Percentiles rank a stretch among this genome's conserved stretches.
These are phyloP conservation scores for Carterocephalus palaemon DNA, from an alignment of 2,888 invertebrate species.

Conservation along the genomic window DNA sequence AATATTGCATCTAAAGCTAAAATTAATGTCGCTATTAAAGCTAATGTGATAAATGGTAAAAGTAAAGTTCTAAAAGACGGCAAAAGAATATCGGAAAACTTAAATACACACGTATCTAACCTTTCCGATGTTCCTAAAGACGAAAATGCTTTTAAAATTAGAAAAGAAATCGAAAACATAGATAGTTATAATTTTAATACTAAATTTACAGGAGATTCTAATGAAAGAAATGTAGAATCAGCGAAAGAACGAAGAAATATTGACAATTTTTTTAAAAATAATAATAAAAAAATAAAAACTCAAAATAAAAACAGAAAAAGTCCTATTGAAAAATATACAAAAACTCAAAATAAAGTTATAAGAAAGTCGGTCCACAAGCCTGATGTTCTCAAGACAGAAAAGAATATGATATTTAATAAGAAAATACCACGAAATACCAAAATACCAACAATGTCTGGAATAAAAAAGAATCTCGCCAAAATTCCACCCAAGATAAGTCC, in stretches of 20 bases:
- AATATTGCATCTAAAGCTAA: too few species aligned
- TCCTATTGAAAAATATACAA: background rate
- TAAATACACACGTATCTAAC: too few species aligned
- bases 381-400: too few species aligned
- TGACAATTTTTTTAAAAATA: constrained; percentile 9
- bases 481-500: constrained; percentile 47
- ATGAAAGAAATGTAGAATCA: background rate
- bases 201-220: too few species aligned
- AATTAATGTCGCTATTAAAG: too few species aligned
- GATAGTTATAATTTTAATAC: too few species aligned
- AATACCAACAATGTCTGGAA: constrained; percentile 41
- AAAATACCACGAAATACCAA: constrained; percentile 35
- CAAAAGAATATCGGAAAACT: too few species aligned
- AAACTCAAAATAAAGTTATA: background rate
- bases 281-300: background rate
- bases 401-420: too few species aligned
- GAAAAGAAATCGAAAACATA: too few species aligned
- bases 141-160: background rate
- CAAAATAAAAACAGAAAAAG: background rate
- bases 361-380: too few species aligned
- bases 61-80: background rate
- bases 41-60: background rate
- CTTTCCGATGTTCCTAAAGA: background rate
- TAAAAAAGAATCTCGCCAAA: constrained; percentile 29
- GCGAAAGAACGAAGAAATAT: background rate